Percentiles rank a stretch among this genome's conserved stretches.
These are phyloP conservation scores for Kuschelorhynchus macadamiae DNA, from an alignment of 2,888 invertebrate genomes.

Conservation along the genomic window DNA sequence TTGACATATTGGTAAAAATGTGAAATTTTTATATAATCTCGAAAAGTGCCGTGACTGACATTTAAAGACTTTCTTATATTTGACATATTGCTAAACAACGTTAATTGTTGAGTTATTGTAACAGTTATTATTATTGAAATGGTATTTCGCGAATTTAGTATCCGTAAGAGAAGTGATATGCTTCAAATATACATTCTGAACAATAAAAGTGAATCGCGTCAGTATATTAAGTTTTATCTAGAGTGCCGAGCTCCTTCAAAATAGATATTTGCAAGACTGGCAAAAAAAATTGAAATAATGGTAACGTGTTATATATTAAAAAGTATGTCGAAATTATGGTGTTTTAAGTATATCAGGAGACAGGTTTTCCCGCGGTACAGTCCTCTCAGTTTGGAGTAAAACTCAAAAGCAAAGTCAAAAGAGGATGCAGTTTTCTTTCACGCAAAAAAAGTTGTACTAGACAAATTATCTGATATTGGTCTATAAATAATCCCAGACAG, in stretches of 20 bases:
- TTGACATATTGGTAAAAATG: too few species aligned
- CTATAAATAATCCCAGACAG: background rate
- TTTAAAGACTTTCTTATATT: background rate
- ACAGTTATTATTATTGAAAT: background rate
- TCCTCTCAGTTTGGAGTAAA: background rate
- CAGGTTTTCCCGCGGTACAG: background rate
- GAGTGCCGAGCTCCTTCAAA: conserved; percentile 9
- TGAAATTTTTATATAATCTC: conserved; percentile 4
- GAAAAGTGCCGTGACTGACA: conserved; percentile 5
- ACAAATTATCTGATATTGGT: conserved; percentile 14
- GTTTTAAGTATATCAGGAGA: background rate
- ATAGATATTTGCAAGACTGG: conserved; percentile 4
- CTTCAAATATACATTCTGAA: conserved; percentile 2
- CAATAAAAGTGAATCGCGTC: background rate
- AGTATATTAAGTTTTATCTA: conserved; percentile 4
- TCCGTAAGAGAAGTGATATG: conserved; percentile 2
- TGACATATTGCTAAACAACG: conserved; percentile 5
- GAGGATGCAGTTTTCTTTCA: conserved; percentile 4
- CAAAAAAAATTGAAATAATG: background rate
- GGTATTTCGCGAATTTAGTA: too few species aligned
- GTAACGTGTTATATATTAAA: background rate
- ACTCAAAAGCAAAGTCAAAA: background rate
- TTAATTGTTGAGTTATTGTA: background rate
- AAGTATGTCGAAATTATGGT: background rate
- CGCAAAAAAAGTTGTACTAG: background rate